Conservation (phyloP, 2,113 vertebrate genomes). For the Oostethus manadensis region DNA sequence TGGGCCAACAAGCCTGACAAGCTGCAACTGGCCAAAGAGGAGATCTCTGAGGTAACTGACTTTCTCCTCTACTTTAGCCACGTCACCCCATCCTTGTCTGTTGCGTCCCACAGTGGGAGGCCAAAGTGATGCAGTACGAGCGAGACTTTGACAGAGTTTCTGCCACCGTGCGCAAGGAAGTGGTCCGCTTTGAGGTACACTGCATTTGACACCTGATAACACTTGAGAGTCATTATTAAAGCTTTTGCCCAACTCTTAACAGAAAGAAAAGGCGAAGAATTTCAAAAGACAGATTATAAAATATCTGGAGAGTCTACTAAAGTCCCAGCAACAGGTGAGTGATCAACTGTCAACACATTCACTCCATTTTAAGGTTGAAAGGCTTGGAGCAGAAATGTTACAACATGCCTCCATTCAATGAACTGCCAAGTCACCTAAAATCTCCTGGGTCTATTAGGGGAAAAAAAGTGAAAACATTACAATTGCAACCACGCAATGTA, state of each 20-base stretch:
- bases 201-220: not conserved
- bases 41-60: constrained; percentile 84
- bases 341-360: not conserved
- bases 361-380: too few relatives aligned
- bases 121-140: constrained; percentile 89
- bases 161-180: constrained; percentile 88
- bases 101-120: constrained; percentile 81
- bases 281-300: constrained; percentile 86
- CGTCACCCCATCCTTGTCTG: not conserved
- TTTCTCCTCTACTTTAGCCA: not conserved
- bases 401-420: too few relatives aligned
- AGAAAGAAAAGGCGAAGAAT: constrained; percentile 94
- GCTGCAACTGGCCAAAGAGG: constrained; percentile 94
- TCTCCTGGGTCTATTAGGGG: too few relatives aligned
- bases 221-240: not conserved
- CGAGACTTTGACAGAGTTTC: constrained; percentile 93
- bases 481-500: too few relatives aligned
- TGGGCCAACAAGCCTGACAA: constrained; percentile 98
- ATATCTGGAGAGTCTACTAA: constrained; percentile 85
- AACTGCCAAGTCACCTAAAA: too few relatives aligned
- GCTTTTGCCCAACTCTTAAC: constrained; percentile 17
- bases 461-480: too few relatives aligned
- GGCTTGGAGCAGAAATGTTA: too few relatives aligned
- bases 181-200: constrained; percentile 89
- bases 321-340: constrained; percentile 90